Conservation (phyloP, 2,797 vertebrate species). For the Vultur gryphus region DNA sequence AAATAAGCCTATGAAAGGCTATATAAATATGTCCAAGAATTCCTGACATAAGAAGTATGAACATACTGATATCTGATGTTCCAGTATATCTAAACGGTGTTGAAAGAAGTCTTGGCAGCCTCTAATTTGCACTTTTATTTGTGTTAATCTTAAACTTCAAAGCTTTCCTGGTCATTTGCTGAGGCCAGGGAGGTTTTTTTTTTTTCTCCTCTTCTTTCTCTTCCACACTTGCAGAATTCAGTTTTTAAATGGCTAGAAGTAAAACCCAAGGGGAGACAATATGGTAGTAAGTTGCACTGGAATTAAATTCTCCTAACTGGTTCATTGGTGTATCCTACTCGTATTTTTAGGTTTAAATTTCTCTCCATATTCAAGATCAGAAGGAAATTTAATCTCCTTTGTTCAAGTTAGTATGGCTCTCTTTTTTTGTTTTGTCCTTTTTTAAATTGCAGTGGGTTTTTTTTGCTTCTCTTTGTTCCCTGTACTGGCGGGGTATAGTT, state of each 20-base stretch:
- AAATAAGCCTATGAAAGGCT: not conserved
- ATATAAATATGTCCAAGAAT: not conserved
- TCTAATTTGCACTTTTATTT: not conserved
- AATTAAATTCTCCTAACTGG: not conserved
- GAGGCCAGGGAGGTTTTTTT: not conserved
- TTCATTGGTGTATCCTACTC: not conserved
- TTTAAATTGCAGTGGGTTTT: rapidly evolving
- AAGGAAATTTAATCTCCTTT: not conserved
- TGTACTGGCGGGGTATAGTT: rapidly evolving
- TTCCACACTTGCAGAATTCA: not conserved
- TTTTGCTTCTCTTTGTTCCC: not conserved
- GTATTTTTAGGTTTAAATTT: not conserved
- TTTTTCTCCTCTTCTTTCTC: not conserved
- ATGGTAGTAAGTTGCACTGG: not conserved
- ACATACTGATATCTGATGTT: not conserved
- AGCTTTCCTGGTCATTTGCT: not conserved
- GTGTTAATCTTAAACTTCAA: not conserved
- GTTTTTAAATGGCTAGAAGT: not conserved
- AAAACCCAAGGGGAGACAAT: not conserved
- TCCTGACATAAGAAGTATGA: not conserved
- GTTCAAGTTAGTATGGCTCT: not conserved
- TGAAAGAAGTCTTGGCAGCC: not conserved
- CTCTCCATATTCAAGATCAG: not conserved
- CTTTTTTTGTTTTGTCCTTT: not conserved
- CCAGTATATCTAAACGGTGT: not conserved